Conservation (phyloP, 2,888 invertebrate genomes). For the Chymomyza amoena region DNA sequence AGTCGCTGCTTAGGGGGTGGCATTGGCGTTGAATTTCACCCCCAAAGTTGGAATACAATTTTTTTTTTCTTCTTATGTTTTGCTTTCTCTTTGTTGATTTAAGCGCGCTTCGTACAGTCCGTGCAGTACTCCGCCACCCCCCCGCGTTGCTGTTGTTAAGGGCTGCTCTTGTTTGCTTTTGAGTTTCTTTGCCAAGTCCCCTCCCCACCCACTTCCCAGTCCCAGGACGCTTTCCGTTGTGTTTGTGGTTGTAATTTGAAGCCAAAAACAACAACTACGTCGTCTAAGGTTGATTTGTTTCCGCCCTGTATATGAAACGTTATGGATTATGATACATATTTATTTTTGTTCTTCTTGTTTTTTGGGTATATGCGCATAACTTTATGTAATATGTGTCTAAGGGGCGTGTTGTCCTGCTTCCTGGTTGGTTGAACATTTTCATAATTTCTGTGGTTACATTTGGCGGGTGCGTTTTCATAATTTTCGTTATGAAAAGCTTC, state of each 20-base stretch:
- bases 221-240: constrained; percentile 35
- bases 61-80: constrained; percentile 3
- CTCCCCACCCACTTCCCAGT: not conserved
- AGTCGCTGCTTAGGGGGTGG: constrained; percentile 12
- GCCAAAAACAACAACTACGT: constrained; percentile 26
- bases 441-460: constrained; percentile 55
- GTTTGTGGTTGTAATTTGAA: constrained; percentile 66
- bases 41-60: not conserved
- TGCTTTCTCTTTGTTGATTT: constrained; percentile 55
- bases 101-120: constrained; percentile 38
- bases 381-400: constrained; percentile 50
- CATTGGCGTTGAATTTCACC: not conserved
- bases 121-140: not conserved
- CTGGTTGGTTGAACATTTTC: constrained; percentile 51
- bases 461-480: constrained; percentile 37
- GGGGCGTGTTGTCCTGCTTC: constrained; percentile 28
- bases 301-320: constrained; percentile 27
- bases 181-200: constrained; percentile 27
- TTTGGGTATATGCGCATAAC: constrained; percentile 47
- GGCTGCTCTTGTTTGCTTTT: constrained; percentile 54
- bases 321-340: constrained; percentile 62
- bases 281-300: not conserved
- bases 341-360: not conserved
- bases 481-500: constrained; percentile 19
- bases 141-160: constrained; percentile 39